Percentiles rank a stretch among this genome's conserved stretches.
Evolutionary conservation across 35 echinoderm and acorn worm species (phyloP).

Genomic region (Diadema setosum): DNA sequence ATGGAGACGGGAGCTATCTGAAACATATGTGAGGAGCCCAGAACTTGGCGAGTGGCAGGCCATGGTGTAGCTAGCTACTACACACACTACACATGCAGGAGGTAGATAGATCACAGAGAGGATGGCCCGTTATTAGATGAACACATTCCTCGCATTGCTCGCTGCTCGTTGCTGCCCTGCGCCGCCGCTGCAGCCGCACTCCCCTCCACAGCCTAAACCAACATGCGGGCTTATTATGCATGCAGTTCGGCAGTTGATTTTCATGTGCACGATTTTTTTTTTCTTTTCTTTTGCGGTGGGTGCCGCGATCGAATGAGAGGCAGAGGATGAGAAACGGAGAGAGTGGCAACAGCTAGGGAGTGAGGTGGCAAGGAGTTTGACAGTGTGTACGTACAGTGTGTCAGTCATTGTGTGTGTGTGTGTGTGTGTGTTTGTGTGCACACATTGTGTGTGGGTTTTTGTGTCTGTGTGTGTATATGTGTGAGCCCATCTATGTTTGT

Average conservation of each 20-base stretch:
- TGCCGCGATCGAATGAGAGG: no score
- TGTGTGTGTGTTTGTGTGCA: background rate
- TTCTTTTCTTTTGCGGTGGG: no score
- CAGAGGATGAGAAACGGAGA: no score
- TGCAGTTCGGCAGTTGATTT: background rate
- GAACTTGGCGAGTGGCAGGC: background rate
- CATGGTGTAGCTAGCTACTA: no score
- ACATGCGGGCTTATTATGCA: constrained; percentile 6
- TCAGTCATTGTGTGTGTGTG: background rate
- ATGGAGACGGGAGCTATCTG: no score
- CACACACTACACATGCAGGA: background rate
- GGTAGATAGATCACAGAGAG: background rate
- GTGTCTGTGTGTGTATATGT: background rate
- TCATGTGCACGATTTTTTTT: constrained; percentile 6
- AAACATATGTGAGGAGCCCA: background rate
- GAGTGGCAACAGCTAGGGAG: no score
- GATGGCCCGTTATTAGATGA: constrained; percentile 6
- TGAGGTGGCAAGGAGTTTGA: background rate
- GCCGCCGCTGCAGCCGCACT: no score
- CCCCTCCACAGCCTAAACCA: background rate
- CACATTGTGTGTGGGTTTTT: background rate
- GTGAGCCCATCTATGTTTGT: background rate
- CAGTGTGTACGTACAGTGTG: background rate
- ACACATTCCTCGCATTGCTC: background rate
- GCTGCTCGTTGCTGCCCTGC: background rate